These are phyloP conservation scores for Corythornis madagascariensis DNA, from an alignment of 2,113 vertebrate species.

Conservation along the genomic window DNA sequence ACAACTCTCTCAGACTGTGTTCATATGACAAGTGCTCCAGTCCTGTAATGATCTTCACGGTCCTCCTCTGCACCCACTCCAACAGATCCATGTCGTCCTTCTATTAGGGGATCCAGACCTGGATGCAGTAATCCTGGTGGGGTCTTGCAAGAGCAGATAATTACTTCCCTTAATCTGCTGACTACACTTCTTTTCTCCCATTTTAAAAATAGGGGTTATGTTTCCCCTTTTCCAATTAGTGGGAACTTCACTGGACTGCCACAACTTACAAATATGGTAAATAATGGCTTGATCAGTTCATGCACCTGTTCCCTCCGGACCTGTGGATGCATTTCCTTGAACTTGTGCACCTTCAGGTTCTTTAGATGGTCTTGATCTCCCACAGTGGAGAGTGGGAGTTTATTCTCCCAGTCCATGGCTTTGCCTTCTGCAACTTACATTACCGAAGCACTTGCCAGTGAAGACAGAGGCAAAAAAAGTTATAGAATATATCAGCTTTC, in stretches of 20 bases:
- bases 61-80: not conserved
- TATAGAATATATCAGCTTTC: not conserved
- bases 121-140: not conserved
- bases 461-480: not conserved
- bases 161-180: no score
- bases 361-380: not conserved
- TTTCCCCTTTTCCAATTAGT: not conserved
- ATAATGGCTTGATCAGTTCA: not conserved
- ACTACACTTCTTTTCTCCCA: not conserved
- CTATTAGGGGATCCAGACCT: not conserved
- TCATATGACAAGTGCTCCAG: not conserved
- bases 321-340: not conserved
- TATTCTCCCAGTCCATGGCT: not conserved
- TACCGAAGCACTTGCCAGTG: not conserved
- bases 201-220: not conserved
- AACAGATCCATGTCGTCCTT: not conserved
- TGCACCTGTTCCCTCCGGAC: not conserved
- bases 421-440: not conserved
- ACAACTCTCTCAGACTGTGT: not conserved
- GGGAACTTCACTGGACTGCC: not conserved
- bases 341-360: not conserved
- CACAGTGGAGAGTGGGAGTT: not conserved
- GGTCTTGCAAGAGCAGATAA: no score
- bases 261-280: not conserved
- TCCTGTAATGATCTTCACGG: not conserved